phyloP scores from a whole-genome alignment of 1,140 invertebrate species.

The Ctenoplectra terminalis region DNA sequence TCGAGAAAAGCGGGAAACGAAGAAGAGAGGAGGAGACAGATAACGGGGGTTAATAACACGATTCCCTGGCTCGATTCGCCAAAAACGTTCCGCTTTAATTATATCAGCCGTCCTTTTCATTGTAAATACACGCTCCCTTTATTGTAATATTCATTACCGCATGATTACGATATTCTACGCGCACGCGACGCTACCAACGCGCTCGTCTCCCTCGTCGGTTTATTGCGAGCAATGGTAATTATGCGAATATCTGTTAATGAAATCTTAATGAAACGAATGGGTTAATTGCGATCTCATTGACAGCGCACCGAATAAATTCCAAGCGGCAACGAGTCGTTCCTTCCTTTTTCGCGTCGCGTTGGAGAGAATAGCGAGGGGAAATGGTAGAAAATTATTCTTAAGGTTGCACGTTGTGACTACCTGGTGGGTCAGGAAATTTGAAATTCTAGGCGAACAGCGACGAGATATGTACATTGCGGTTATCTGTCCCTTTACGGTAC shows the following conservation, averaged over 20 bases:
- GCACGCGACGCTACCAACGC: background rate
- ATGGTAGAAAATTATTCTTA: background rate
- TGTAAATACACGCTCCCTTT: background rate
- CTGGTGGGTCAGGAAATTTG: conserved; percentile 10
- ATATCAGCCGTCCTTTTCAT: background rate
- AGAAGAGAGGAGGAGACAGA: no score
- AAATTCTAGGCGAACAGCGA: conserved; percentile 47
- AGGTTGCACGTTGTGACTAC: no score
- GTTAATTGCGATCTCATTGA: background rate
- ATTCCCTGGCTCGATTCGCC: background rate
- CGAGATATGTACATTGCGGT: conserved; percentile 48
- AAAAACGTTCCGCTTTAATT: conserved; percentile 27
- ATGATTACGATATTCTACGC: background rate
- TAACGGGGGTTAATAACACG: background rate
- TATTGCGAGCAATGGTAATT: background rate
- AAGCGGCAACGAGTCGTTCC: no score
- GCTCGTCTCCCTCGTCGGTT: background rate
- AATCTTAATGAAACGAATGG: conserved; percentile 27
- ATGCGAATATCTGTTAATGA: conserved; percentile 18
- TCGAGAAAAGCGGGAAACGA: background rate
- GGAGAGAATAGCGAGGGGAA: background rate
- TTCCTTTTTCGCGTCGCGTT: no score
- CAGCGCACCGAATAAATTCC: background rate
- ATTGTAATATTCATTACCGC: conserved; percentile 27
- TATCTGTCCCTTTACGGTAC: conserved; percentile 57